Base-by-base conservation (phyloP, 37 sponge, comb jelly and placozoan genomes). In the Axinella damicornis region DNA sequence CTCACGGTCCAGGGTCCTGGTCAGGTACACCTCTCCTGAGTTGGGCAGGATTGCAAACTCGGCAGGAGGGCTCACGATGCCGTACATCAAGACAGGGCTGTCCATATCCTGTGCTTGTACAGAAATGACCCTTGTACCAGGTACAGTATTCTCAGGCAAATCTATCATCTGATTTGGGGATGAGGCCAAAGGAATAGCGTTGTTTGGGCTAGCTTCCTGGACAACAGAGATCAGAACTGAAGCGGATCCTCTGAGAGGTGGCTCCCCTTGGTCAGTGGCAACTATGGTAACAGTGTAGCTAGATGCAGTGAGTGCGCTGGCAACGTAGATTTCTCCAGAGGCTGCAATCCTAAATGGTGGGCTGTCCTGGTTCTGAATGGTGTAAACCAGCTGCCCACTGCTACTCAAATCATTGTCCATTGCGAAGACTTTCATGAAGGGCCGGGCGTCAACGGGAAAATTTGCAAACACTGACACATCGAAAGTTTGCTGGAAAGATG, bases 251-350 rank as follows among this genome's bases (percentile, higher is more conserved):
- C 27, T 16, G 15, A 77, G 69, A 25, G 56, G 63, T 66, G 57
- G 53, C 5, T 27, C 14, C 37, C 76, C 82, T 17, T 33, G 12
- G 55, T 92, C 92, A 16, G 57, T 60, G 0, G 56, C 92, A 19
- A 18, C 61, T 11, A 92, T 57, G 2, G 63, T 57, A 5, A 87
- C 27, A 16, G 33, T 31, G 35, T 77, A 83, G 34, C 65, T 54
- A 25, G 53, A 9, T 15, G 64, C n/a, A 53, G 38, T 76, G 12
- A 93, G 83, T 30, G 73, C 25, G 13, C 40, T 46, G 9, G 74
- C 78, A 12, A 89, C 15, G 62, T 70, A 65, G n/a, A 93, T 53
- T 12, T 74, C 64, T 20, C 94, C 94, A 27, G 94, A 89, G 0
- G 28, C 56, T 17, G 81, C 35, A 24, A 93, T 71, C 9, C 65